These are phyloP conservation scores for Hemicentrotus pulcherrimus DNA, from an alignment of 35 echinoderm and acorn worm genomes.

Conservation along the genomic window DNA sequence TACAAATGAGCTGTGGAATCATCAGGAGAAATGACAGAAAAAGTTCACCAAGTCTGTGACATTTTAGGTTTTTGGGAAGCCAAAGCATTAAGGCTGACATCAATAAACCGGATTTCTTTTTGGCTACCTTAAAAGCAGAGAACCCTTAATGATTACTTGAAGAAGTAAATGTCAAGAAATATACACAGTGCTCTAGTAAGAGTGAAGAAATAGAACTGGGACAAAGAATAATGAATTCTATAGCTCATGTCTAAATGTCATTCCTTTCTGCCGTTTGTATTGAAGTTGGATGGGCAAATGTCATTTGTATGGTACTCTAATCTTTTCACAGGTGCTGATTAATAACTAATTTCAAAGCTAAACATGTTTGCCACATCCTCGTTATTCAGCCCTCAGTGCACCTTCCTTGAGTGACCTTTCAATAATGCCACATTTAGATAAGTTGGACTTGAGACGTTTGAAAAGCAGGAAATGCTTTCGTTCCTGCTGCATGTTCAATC, in stretches of 20 bases:
- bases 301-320: neutral
- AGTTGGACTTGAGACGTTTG: neutral
- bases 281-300: neutral
- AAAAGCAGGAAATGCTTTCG: neutral
- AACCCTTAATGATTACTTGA: no score
- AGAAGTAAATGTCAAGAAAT: neutral
- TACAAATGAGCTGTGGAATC: no score
- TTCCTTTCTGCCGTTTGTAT: neutral
- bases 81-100: no score
- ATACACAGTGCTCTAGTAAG: neutral
- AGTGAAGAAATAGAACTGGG: neutral
- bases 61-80: no score
- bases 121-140: no score
- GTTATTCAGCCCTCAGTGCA: neutral
- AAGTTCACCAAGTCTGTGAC: no score
- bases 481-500: neutral
- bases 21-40: no score
- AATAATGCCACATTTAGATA: neutral
- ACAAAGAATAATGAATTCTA: neutral
- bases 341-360: conserved; percentile 14
- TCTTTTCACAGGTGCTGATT: conserved; percentile 1
- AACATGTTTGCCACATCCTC: neutral
- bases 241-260: neutral
- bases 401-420: neutral
- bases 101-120: no score